phyloP scores from a whole-genome alignment of 1,140 invertebrate genomes.

The Ips typographus region DNA sequence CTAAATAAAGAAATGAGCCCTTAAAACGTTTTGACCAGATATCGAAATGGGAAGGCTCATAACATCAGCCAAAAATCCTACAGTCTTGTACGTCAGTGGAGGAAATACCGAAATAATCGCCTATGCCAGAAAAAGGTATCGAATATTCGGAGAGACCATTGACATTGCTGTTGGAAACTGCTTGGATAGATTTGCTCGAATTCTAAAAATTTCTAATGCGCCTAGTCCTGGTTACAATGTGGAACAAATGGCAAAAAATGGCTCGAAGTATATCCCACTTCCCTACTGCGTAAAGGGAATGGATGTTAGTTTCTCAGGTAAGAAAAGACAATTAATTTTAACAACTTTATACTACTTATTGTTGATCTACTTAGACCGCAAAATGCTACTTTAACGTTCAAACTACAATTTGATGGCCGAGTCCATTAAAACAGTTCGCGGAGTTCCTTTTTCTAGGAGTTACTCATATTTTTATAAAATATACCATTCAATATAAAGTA shows the following conservation, averaged over 20 bases:
- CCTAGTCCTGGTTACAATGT: slow-evolving; percentile 99
- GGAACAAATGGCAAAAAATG: slow-evolving; percentile 95
- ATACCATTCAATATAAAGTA: no score
- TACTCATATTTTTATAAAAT: no score
- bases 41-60: slow-evolving; percentile 99
- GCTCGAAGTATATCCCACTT: slow-evolving; percentile 80
- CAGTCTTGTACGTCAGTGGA: slow-evolving; percentile 97
- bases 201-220: slow-evolving; percentile 96
- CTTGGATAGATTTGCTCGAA: slow-evolving; percentile 94
- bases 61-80: slow-evolving; percentile 93
- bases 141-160: slow-evolving; percentile 99
- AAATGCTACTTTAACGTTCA: no score
- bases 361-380: no score
- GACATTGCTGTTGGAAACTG: slow-evolving; percentile 99
- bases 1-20: no score
- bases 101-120: slow-evolving; percentile 99
- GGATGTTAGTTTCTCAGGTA: slow-evolving; percentile 95
- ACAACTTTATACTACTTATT: no score
- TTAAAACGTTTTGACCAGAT: no score
- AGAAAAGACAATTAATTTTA: no score
- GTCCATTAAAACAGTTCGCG: no score
- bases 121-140: slow-evolving; percentile 86
- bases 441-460: no score
- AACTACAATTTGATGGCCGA: no score
- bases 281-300: slow-evolving; percentile 96